Conservation (phyloP, 2,888 invertebrate species). For the Deilephila elpenor region DNA sequence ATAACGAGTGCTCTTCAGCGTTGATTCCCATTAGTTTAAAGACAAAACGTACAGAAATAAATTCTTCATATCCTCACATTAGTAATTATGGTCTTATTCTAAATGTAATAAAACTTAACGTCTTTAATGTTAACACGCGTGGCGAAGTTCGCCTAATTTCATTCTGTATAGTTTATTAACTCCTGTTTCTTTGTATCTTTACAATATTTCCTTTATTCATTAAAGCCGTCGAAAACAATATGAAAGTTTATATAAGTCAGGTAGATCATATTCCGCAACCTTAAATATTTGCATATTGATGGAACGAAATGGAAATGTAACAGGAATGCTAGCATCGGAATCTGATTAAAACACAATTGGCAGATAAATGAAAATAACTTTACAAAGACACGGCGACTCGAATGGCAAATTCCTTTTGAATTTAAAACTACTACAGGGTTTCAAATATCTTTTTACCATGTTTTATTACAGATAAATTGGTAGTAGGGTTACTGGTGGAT, state of each 20-base stretch:
- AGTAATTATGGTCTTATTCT: too few relatives aligned
- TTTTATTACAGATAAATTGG: neutral
- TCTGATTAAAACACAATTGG: conserved; percentile 17
- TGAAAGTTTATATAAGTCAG: neutral
- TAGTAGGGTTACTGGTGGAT: too few relatives aligned
- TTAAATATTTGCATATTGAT: conserved; percentile 8
- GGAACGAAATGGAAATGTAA: conserved; percentile 8
- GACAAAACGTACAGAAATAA: too few relatives aligned
- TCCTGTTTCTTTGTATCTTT: neutral
- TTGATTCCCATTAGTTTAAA: too few relatives aligned
- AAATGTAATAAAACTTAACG: too few relatives aligned
- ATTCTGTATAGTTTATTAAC: neutral
- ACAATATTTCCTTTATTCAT: neutral
- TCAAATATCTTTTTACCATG: neutral
- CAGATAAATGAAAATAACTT: conserved; percentile 22
- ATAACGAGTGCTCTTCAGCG: too few relatives aligned
- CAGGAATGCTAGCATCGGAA: conserved; percentile 20
- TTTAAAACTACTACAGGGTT: neutral
- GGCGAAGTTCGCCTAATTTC: neutral
- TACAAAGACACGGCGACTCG: neutral
- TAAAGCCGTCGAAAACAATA: neutral
- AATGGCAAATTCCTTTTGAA: neutral
- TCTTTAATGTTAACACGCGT: too few relatives aligned
- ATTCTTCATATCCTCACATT: too few relatives aligned
- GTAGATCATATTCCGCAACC: neutral